These are phyloP conservation scores for Synchiropus splendidus DNA, from an alignment of 2,113 vertebrate species.

Conservation along the genomic window DNA sequence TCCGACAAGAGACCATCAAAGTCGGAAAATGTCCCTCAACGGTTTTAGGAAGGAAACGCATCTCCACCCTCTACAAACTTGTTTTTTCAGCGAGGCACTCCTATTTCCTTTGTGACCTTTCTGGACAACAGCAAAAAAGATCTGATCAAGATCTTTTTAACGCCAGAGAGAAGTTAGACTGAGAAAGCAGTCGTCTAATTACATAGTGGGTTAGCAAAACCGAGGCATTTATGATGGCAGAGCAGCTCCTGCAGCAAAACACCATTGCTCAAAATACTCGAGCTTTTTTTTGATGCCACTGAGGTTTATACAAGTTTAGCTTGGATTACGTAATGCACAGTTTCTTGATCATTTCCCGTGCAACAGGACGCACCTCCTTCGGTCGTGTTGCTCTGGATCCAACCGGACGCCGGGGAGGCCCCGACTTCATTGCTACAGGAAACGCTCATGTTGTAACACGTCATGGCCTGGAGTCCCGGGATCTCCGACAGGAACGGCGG, in stretches of 20 bases:
- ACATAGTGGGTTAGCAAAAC: constrained; percentile 15
- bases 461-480: constrained; percentile 74
- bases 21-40: constrained; percentile 44
- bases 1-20: too few species aligned
- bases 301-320: too few species aligned
- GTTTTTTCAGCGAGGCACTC: constrained; percentile 44
- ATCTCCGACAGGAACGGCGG: constrained; percentile 73
- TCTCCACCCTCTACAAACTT: constrained; percentile 52
- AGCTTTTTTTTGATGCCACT: too few species aligned
- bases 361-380: constrained; percentile 84
- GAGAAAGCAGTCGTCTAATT: constrained; percentile 15
- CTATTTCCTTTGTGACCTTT: constrained; percentile 50
- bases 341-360: neutral
- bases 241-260: too few species aligned
- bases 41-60: constrained; percentile 58
- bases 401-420: constrained; percentile 62
- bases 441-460: constrained; percentile 73
- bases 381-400: constrained; percentile 77
- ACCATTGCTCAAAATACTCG: too few species aligned
- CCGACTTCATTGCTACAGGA: constrained; percentile 88
- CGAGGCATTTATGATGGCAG: constrained; percentile 1
- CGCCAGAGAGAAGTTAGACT: constrained; percentile 4
- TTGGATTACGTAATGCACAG: too few species aligned
- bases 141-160: constrained; percentile 19
- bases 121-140: constrained; percentile 26